phyloP scores from a whole-genome alignment of 2,797 vertebrate genomes.

The Scyliorhinus canicula region DNA sequence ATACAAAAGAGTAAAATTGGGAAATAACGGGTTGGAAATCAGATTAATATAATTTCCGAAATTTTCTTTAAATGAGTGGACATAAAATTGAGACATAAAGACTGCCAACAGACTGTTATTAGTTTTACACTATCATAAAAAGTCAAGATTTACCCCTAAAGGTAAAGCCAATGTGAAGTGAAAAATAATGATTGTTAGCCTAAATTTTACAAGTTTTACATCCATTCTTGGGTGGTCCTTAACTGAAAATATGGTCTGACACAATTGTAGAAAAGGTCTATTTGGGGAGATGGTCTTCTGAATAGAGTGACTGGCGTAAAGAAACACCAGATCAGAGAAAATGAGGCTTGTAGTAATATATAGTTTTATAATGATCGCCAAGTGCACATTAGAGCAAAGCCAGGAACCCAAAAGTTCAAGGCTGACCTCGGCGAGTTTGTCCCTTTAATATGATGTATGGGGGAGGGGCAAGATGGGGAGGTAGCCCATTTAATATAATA shows the following conservation, averaged over 20 bases:
- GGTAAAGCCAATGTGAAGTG: background rate
- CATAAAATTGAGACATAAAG: too few relatives aligned
- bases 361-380: background rate
- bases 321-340: background rate
- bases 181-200: background rate
- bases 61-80: background rate
- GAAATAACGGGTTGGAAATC: too few relatives aligned
- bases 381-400: background rate
- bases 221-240: background rate
- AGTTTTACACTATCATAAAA: background rate
- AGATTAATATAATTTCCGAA: background rate
- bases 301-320: background rate
- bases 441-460: background rate
- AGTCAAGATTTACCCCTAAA: background rate
- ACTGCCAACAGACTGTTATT: background rate
- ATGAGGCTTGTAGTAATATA: background rate
- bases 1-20: background rate
- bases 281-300: background rate
- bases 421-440: background rate
- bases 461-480: background rate
- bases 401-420: background rate
- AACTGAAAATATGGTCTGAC: background rate
- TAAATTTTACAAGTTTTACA: background rate
- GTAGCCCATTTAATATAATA: background rate
- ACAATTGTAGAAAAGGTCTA: background rate